Evolutionary conservation across 2,113 vertebrate species (phyloP).

Genomic region (Poeciliopsis occidentalis): DNA sequence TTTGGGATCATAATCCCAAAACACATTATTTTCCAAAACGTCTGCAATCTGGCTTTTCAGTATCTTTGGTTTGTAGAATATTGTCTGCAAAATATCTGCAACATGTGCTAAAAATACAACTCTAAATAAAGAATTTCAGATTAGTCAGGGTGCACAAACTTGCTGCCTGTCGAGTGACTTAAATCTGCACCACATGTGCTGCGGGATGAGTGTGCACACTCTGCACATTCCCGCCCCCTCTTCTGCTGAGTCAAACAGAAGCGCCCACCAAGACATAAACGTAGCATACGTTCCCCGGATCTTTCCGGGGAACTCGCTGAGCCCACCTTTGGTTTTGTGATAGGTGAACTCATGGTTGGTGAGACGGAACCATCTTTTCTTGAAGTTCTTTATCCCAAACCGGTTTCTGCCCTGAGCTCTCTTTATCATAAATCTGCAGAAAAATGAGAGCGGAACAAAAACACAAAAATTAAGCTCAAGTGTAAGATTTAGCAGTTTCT

Average conservation of each 20-base stretch:
- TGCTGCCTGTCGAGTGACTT: constrained; percentile 35
- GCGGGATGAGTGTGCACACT: constrained; percentile 23
- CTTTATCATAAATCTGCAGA: constrained; percentile 95
- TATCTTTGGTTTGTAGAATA: background rate
- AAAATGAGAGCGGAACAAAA: background rate
- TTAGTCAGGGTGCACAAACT: constrained; percentile 25
- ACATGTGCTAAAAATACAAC: background rate
- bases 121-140: background rate
- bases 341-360: constrained; percentile 98
- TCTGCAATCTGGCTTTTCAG: background rate
- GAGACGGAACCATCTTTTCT: constrained; percentile 97
- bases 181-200: constrained; percentile 48
- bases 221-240: constrained; percentile 26
- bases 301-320: constrained; percentile 37
- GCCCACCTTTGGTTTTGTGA: constrained; percentile 94
- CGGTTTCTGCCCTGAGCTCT: constrained; percentile 96
- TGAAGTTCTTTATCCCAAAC: constrained; percentile 98
- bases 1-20: too few species aligned
- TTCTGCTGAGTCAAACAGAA: constrained; percentile 30
- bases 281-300: constrained; percentile 7
- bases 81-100: background rate
- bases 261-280: constrained; percentile 5
- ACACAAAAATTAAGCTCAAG: background rate
- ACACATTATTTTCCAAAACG: too few species aligned
- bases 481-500: background rate